Percentiles rank a stretch among this genome's conserved stretches.
Evolutionary conservation across 2,797 vertebrate genomes (phyloP).

Genomic region (Sphenodon punctatus): DNA sequence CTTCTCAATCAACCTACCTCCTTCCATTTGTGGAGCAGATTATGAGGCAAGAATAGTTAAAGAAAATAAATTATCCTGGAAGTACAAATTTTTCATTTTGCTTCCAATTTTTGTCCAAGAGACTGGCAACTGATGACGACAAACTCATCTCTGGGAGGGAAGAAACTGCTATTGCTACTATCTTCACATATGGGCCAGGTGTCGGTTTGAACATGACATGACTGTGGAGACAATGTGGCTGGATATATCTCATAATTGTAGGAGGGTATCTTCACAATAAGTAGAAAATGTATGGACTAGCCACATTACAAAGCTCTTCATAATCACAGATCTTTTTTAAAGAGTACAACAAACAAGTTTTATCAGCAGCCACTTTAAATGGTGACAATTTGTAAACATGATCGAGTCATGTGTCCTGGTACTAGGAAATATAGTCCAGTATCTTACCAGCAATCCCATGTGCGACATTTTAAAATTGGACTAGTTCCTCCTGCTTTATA

Average conservation of each 20-base stretch:
- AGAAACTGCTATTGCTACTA: not conserved
- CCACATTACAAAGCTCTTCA: conserved; percentile 34
- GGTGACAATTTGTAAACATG: conserved; percentile 21
- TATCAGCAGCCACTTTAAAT: too few relatives aligned
- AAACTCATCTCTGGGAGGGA: not conserved
- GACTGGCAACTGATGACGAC: not conserved
- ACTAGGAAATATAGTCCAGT: not conserved
- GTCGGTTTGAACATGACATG: not conserved
- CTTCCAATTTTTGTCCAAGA: not conserved
- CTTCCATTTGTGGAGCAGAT: not conserved
- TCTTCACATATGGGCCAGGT: not conserved
- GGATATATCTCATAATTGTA: conserved; percentile 35
- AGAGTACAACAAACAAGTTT: too few relatives aligned
- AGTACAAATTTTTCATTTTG: not conserved
- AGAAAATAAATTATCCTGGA: not conserved
- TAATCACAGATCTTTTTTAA: not conserved
- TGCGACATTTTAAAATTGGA: not conserved
- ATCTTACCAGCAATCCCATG: conserved; percentile 2
- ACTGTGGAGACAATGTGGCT: not conserved
- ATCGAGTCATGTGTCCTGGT: conserved; percentile 29
- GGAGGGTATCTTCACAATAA: conserved; percentile 46
- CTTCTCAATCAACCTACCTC: not conserved
- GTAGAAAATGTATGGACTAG: conserved; percentile 15
- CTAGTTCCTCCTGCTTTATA: conserved; percentile 24
- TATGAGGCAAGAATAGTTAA: not conserved